These are phyloP conservation scores for Erebia aethiops DNA, from an alignment of 2,888 invertebrate genomes.

Conservation along the genomic window DNA sequence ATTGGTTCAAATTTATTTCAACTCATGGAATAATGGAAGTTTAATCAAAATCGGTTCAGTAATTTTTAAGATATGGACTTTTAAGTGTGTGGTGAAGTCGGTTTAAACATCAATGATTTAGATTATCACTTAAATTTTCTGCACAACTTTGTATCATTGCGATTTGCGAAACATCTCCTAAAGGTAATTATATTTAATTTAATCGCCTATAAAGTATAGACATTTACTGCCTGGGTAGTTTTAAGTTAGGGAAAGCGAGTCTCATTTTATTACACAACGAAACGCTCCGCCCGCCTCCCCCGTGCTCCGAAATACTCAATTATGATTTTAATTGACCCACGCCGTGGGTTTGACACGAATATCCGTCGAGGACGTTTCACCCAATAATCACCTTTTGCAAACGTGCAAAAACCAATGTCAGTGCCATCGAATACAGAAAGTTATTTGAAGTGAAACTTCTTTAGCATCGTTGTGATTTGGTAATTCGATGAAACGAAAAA, in stretches of 20 bases:
- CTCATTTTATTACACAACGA: constrained; percentile 44
- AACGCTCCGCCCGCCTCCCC: constrained; percentile 40
- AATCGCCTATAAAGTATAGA: constrained; percentile 14
- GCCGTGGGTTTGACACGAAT: constrained; percentile 56
- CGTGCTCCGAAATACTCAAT: constrained; percentile 63
- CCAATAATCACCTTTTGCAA: constrained; percentile 45
- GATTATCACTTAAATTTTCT: no score
- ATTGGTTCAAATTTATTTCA: no score
- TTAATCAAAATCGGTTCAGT: no score
- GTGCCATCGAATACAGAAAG: constrained; percentile 20
- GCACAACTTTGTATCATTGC: neutral
- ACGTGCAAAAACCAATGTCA: constrained; percentile 38
- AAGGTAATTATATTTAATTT: neutral
- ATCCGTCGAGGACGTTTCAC: constrained; percentile 47
- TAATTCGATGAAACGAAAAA: no score
- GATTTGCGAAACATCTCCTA: neutral
- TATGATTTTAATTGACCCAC: constrained; percentile 75
- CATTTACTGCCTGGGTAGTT: constrained; percentile 21
- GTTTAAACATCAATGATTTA: no score
- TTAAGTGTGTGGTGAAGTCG: no score
- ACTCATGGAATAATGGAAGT: no score
- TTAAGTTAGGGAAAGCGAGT: constrained; percentile 36
- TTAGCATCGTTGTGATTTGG: no score
- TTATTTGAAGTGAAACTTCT: no score
- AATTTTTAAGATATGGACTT: no score